Evolutionary conservation across 2,113 vertebrate species (phyloP).

Genomic region (Fulica atra): DNA sequence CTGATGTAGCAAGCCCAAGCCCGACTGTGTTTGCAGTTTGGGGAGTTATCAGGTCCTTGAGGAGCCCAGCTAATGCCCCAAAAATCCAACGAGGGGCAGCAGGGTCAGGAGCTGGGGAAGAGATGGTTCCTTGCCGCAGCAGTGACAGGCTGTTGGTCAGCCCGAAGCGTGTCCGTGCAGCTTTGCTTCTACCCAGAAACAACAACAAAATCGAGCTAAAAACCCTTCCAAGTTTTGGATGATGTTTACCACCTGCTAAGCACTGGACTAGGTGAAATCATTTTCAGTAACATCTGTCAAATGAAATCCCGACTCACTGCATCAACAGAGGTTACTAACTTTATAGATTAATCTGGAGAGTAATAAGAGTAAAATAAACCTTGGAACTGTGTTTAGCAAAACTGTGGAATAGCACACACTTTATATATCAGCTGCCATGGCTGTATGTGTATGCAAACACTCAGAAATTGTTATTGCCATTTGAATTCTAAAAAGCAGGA

Average conservation of each 20-base stretch:
- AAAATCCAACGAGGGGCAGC: fast-evolving
- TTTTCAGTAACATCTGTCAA: not conserved
- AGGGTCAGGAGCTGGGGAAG: not conserved
- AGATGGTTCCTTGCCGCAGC: not conserved
- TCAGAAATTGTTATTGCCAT: not conserved
- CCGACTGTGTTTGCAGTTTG: not conserved
- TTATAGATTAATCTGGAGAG: not conserved
- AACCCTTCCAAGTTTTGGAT: not conserved
- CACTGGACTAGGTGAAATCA: not conserved
- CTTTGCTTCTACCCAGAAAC: not conserved
- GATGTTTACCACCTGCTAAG: not conserved
- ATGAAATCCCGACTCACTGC: not conserved
- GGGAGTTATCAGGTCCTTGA: not conserved
- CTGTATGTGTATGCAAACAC: not conserved
- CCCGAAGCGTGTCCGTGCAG: not conserved
- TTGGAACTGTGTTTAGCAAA: not conserved
- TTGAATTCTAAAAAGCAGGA: not conserved
- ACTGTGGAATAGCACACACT: not conserved
- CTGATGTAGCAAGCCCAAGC: not conserved
- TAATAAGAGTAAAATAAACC: not conserved
- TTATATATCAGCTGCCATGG: not conserved
- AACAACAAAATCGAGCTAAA: not conserved
- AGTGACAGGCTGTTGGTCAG: not conserved
- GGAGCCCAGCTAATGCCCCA: not conserved
- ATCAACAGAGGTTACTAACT: not conserved